Evolutionary conservation across 2,113 vertebrate genomes (phyloP), one percentile per base, ranked within the genome.

Genomic region (Chamaetylas fuelleborni): DNA sequence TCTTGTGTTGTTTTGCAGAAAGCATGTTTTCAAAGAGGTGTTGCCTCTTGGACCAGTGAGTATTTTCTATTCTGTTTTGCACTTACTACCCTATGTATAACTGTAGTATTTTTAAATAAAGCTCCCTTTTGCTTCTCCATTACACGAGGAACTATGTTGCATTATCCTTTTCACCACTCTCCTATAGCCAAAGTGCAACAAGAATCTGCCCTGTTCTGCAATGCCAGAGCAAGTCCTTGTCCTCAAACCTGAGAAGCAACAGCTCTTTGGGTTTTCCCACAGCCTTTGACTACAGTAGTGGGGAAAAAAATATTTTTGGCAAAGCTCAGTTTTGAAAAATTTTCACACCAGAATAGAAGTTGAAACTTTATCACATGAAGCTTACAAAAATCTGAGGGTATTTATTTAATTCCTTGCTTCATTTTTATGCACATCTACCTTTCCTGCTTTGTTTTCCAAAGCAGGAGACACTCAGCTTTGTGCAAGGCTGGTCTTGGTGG

Each of bases 181-280:
- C 43, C 43, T 20, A 20, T 19, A 20, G 43, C 43, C 43, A 45
- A 45, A 45, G 43, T 45, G 43, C 43, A 45, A 19, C 19, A 11
- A 25, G 0, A 0, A 6, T 40, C 40, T 64, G 38, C 14, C 43
- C 64, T 60, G 16, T 16, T 0, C 1, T 56, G 53, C 45, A 34
- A 8, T 22, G 79, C 22, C 93, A 77, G 5, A 66, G n/a, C 45
- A 38, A 56, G 33, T n/a, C 72, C 24, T 65, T 16, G 7, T 72
- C 58, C 71, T 81, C 6, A 58, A n/a, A 40, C 48, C 31, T 40
- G 14, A 36, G 53, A 36, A n/a, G 11, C 2, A 38, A 4, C 24
- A 89, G 31, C 36, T 36, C 48, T 48, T 43, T 79, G 69, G 40
- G 36, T 36, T 36, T 36, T 36, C 36, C 9, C 36, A 36, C 36